Base-by-base conservation (phyloP, 2,797 vertebrate species). In the Diceros bicornis region DNA sequence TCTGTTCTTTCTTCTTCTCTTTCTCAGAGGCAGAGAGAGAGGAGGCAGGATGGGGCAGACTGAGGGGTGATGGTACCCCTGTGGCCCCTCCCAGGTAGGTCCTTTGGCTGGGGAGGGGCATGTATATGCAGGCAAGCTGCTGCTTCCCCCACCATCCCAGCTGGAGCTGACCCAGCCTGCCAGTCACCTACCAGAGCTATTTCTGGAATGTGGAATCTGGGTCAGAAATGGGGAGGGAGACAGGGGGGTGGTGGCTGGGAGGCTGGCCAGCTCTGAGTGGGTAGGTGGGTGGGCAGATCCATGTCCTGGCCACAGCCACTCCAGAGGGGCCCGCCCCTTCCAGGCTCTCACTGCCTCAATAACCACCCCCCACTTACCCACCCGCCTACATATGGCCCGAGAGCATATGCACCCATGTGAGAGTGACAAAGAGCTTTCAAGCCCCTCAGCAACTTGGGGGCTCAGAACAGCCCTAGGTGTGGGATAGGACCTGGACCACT, bases 171-270 rank as follows among this genome's bases (percentile, higher is more conserved):
- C 77, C 82, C 61, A 57, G 92, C 97, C 97, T 98, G 97, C 97
- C 97, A 97, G 96, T 98, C 94, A 98, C 98, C 97, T 98, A 97
- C 98, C 97, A 98, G 98, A 98, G 98, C 98, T 99, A 98, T 99
- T 99, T 98, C 97, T 98, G 98, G 98, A 98, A 98, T 62, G 7
- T 97, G 96, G 97, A 99, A 99, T 98, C 98, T 99, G 98, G 98
- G 98, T 99, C 98, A 99, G 98, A 98, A 98, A 97, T 94, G 97
- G 97, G 97, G 97, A 98, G 98, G 98, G 97, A 96, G 77, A 96
- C 83, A 84, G 92, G 91, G 96, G 88, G 91, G 17, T 79, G 72
- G 89, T 83, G 93, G 89, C 89, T 84, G 93, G 94, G 97, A 91
- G 96, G 92, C 66, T 50, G 37, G 79, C n/a, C 72, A 89, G 81